phyloP scores from a whole-genome alignment of 2,797 vertebrate species.

The Taeniopygia guttata region DNA sequence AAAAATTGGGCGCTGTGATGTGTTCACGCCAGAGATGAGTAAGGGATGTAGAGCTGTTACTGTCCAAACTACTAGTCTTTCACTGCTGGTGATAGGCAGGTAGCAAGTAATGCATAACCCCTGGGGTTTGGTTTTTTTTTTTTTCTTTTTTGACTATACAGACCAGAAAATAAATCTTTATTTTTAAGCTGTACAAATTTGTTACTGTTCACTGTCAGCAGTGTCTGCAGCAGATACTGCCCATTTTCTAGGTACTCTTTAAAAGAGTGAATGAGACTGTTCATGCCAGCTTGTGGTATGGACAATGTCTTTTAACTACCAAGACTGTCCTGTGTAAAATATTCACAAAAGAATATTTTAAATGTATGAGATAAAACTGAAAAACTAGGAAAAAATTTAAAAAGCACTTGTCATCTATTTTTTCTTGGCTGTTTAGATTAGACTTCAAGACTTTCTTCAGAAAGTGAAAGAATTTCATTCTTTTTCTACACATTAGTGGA shows the following conservation, averaged over 20 bases:
- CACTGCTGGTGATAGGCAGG: background rate
- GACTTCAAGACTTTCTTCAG: background rate
- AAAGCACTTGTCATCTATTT: background rate
- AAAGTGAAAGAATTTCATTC: background rate
- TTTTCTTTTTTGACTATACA: background rate
- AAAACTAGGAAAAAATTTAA: background rate
- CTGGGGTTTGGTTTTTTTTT: background rate
- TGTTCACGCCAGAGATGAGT: background rate
- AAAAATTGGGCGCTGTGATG: background rate
- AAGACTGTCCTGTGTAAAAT: background rate
- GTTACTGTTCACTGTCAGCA: background rate
- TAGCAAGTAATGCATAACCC: background rate
- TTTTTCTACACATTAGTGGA: background rate
- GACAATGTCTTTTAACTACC: background rate
- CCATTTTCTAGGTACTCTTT: background rate
- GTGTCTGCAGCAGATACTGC: background rate
- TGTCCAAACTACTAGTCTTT: background rate
- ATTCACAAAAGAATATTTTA: background rate
- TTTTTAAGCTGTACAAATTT: background rate
- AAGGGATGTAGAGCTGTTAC: background rate
- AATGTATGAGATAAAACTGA: background rate
- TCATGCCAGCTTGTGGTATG: background rate
- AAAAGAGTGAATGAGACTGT: background rate
- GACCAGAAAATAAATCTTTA: background rate
- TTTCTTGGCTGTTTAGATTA: background rate